Evolutionary conservation across 2,888 invertebrate species (phyloP), one percentile per base, ranked within the genome.

Genomic region (Exephanes ischioxanthus): DNA sequence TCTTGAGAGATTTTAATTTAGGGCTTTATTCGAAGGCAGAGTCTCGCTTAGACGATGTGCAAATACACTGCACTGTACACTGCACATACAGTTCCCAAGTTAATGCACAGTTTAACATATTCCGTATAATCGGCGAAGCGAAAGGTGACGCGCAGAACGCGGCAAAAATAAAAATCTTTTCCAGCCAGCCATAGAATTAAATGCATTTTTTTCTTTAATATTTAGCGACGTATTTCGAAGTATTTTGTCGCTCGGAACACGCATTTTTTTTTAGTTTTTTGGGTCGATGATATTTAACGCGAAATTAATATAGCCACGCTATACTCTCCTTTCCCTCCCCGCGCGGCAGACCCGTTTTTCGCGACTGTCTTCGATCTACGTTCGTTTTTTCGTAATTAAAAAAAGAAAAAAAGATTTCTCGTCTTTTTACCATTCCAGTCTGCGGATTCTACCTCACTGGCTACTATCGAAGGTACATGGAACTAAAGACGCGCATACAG

Each of bases 281-380:
- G 9, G 41, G 11, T 63, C 51, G 41, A 63, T 75, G 68, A 79
- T 83, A 79, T 79, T 79, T 53, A 79, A 73, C 78, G 22, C 22
- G 11, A 58, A 72, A 78, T 79, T 79, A 58, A 53, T 67, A 63
- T 51, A 22, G 30, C 68, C 37, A 66, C 16, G 55, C 45, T 30
- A 6, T n/a, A 33, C 19, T 41, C 58, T 58, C 61, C 22, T 11
- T 45, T 33, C 30, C 37, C 19, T 11, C 51, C 30, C 26, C 6
- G 5, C 14, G 11, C 45, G n/a, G n/a, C 9, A 11, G 9, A 30
- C 48, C 30, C n/a, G 16, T 48, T 63, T 30, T 33, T 45, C 6
- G 22, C 45, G 6, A 14, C 14, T 61, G 22, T 48, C 5, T 30
- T 70, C 22, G 26, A 9, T 22, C 14, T 45, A 9, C 19, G 41